A percentile compares a stretch with the other conserved stretches of the same genome.
These are phyloP conservation scores for Choreutis nemorana DNA, from an alignment of 2,888 invertebrate genomes.

Conservation along the genomic window DNA sequence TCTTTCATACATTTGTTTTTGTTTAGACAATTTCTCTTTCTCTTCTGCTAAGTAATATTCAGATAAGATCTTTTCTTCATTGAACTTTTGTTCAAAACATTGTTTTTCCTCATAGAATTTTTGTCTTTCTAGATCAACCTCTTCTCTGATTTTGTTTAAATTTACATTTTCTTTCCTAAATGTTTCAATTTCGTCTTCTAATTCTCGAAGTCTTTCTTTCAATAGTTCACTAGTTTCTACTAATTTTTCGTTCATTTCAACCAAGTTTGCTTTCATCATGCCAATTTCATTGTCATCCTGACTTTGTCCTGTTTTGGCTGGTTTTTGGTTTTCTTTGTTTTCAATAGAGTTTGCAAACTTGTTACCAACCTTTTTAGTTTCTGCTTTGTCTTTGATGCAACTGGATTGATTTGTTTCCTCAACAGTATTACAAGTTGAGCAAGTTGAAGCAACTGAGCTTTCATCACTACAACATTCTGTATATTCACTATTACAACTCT, in stretches of 20 bases:
- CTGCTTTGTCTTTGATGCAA: constrained; percentile 14
- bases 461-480: constrained; percentile 39
- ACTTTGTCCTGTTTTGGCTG: constrained; percentile 15
- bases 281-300: constrained; percentile 33
- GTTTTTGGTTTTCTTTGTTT: constrained; percentile 10
- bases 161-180: constrained; percentile 59
- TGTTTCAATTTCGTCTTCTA: constrained; percentile 70
- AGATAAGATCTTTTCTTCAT: constrained; percentile 71
- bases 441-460: constrained; percentile 37
- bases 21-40: constrained; percentile 71
- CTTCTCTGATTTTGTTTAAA: constrained; percentile 62
- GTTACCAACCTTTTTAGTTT: constrained; percentile 15
- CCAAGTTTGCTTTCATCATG: constrained; percentile 39
- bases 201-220: constrained; percentile 68
- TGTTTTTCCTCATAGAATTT: constrained; percentile 70
- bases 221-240: constrained; percentile 67
- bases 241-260: constrained; percentile 53
- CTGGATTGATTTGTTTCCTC: constrained; percentile 17
- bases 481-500: constrained; percentile 34
- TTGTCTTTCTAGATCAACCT: constrained; percentile 69
- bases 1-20: constrained; percentile 70
- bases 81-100: constrained; percentile 64
- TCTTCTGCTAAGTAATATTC: constrained; percentile 75
- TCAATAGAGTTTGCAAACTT: constrained; percentile 15
- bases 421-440: constrained; percentile 47